These are phyloP conservation scores for Tetranychus truncatus DNA, from an alignment of 2,888 invertebrate species.

Conservation along the genomic window DNA sequence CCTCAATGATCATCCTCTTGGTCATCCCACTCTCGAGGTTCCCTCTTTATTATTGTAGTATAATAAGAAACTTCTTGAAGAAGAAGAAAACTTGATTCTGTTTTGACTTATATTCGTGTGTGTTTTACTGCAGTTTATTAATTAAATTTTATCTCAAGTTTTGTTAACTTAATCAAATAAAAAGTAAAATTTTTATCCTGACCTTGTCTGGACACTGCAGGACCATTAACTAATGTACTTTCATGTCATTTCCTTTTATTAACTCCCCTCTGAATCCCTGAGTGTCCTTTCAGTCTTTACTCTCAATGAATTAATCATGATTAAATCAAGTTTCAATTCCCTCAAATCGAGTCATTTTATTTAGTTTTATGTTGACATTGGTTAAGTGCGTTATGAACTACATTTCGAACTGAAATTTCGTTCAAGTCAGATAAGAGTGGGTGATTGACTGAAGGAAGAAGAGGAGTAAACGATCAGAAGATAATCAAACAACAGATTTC, in stretches of 20 bases:
- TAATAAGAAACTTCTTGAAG: too few species aligned
- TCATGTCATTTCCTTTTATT: background rate
- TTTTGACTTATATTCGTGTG: background rate
- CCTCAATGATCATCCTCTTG: background rate
- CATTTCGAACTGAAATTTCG: too few species aligned
- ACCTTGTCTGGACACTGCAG: background rate
- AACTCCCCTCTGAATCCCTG: background rate
- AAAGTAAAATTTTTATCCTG: background rate
- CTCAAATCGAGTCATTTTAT: too few species aligned
- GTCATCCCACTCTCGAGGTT: background rate
- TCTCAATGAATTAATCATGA: background rate
- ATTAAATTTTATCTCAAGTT: background rate
- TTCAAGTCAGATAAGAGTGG: too few species aligned
- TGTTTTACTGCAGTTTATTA: background rate
- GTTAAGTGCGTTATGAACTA: too few species aligned
- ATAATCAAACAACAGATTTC: too few species aligned
- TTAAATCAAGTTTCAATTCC: background rate
- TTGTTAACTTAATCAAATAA: background rate
- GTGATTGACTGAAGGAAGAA: too few species aligned
- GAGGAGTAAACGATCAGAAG: too few species aligned
- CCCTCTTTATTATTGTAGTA: background rate
- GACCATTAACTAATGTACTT: background rate
- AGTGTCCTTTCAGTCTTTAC: background rate
- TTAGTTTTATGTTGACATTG: too few species aligned
- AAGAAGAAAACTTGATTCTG: background rate